Conservation (phyloP, 2,797 vertebrate species). For the Lutjanus campechanus region DNA sequence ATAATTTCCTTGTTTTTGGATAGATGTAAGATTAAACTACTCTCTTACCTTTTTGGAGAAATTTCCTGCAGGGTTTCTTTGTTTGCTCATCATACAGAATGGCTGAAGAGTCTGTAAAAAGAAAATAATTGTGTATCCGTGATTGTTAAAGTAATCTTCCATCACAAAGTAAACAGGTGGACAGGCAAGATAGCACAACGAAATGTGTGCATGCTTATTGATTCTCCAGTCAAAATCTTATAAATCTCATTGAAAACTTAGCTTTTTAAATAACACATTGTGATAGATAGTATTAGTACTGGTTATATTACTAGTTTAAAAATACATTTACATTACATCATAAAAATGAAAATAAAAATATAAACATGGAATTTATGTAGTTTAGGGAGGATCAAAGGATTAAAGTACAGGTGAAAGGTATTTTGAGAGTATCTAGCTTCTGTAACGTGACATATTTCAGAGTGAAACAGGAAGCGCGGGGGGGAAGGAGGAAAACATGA, state of each 20-base stretch:
- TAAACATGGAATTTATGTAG: background rate
- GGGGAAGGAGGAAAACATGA: too few species aligned
- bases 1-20: background rate
- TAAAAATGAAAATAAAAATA: background rate
- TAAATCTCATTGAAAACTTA: background rate
- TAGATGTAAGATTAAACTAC: background rate
- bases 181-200: background rate
- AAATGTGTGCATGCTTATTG: background rate
- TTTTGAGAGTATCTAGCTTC: too few species aligned
- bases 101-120: constrained; percentile 88
- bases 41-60: constrained; percentile 91
- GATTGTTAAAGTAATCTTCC: constrained; percentile 7
- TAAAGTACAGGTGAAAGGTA: too few species aligned
- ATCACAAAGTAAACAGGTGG: constrained; percentile 6
- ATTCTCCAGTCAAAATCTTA: constrained; percentile 1
- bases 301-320: background rate
- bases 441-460: background rate
- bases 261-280: background rate
- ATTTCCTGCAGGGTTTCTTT: constrained; percentile 95
- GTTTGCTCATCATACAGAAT: constrained; percentile 92
- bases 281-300: background rate
- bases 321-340: background rate
- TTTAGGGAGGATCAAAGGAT: too few species aligned
- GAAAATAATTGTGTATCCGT: background rate
- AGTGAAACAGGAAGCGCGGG: too few species aligned